Percentiles rank a stretch among this genome's conserved stretches.
phyloP scores from a whole-genome alignment of 2,888 invertebrate genomes.

The Bugulina stolonifera region DNA sequence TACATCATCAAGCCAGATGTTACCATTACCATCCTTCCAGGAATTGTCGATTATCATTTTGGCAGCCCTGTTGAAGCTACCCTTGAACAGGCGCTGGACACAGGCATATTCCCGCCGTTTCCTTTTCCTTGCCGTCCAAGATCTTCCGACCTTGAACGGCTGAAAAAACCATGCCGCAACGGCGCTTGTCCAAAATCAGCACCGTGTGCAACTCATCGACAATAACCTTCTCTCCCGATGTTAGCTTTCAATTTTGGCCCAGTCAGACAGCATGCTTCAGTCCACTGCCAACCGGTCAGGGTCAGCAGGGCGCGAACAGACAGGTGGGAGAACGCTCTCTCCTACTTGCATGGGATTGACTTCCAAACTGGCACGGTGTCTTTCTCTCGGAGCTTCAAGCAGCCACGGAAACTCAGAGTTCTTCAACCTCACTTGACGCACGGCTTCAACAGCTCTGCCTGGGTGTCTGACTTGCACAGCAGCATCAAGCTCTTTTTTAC shows the following conservation, averaged over 20 bases:
- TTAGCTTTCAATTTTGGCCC: not conserved
- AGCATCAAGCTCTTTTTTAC: too few species aligned
- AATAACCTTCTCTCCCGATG: not conserved
- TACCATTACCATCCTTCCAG: not conserved
- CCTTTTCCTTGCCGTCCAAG: too few species aligned
- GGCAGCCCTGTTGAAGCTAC: not conserved
- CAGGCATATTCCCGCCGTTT: not conserved
- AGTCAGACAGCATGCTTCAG: not conserved
- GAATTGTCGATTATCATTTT: not conserved
- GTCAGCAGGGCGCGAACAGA: not conserved
- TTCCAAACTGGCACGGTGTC: not conserved
- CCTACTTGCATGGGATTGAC: not conserved
- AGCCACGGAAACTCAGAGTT: too few species aligned
- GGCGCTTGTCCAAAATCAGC: not conserved
- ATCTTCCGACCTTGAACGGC: too few species aligned
- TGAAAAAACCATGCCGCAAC: too few species aligned
- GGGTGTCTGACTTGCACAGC: too few species aligned
- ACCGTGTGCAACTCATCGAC: not conserved
- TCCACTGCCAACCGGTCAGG: not conserved
- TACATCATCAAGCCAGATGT: not conserved
- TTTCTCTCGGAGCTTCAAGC: too few species aligned
- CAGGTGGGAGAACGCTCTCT: not conserved
- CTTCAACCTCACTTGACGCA: too few species aligned
- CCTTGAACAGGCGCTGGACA: not conserved
- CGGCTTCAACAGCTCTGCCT: too few species aligned